A percentile compares a stretch with the other conserved stretches of the same genome.
Evolutionary conservation across 2,797 vertebrate genomes (phyloP).

Genomic region (Sarcoramphus papa): DNA sequence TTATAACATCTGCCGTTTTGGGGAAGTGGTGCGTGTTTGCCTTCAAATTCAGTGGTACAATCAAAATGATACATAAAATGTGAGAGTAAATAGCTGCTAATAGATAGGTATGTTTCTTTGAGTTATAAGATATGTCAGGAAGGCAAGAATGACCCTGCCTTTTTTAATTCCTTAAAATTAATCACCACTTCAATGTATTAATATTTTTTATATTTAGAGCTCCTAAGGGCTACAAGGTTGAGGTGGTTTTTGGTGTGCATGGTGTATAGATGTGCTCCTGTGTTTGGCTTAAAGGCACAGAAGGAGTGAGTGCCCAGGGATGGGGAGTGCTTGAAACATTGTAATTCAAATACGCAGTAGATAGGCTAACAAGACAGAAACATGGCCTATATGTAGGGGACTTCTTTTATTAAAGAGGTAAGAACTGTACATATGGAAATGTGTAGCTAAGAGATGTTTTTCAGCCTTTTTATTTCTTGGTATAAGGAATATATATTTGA

Average conservation of each 20-base stretch:
- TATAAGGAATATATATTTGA: neutral
- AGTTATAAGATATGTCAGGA: neutral
- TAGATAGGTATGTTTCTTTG: neutral
- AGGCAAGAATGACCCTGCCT: neutral
- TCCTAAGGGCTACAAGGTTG: neutral
- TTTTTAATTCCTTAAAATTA: neutral
- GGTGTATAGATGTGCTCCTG: neutral
- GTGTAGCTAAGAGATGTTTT: neutral
- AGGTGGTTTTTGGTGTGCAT: neutral
- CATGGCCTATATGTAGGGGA: neutral
- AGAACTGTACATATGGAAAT: neutral
- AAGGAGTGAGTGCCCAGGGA: neutral
- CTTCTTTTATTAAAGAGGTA: neutral
- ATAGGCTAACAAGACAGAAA: neutral
- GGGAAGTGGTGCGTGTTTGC: neutral
- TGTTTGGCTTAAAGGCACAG: neutral
- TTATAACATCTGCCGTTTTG: neutral
- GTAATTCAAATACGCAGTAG: neutral
- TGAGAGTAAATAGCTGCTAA: neutral
- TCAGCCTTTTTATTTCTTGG: neutral
- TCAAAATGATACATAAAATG: neutral
- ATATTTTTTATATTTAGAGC: neutral
- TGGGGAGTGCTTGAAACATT: neutral
- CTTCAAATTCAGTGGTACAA: neutral
- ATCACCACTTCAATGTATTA: neutral